A percentile compares a stretch with the other conserved stretches of the same genome.
Conservation (phyloP, 2,113 vertebrate genomes). For the Oreochromis niloticus region DNA sequence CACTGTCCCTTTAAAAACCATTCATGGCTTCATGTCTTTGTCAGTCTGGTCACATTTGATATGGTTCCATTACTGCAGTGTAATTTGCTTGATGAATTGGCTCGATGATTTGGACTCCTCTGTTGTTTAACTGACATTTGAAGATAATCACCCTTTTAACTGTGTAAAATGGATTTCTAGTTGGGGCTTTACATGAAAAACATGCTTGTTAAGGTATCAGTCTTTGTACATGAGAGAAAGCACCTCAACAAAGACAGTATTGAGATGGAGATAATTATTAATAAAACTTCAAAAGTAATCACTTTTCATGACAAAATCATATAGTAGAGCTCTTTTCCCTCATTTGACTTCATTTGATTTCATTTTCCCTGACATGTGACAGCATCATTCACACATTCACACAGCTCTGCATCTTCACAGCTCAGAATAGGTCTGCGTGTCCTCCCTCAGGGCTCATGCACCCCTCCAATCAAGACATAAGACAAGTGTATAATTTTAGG, state of each 20-base stretch:
- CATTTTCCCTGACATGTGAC: slow-evolving; percentile 1
- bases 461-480: background rate
- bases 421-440: slow-evolving; percentile 12
- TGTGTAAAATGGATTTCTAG: slow-evolving; percentile 10
- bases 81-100: slow-evolving; percentile 36
- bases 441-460: background rate
- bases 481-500: background rate
- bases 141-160: slow-evolving; percentile 19
- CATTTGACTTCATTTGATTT: background rate
- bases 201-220: background rate
- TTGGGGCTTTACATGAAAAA: background rate
- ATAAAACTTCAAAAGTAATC: background rate
- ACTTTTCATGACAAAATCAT: background rate
- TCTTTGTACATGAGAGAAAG: background rate
- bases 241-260: background rate
- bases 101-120: slow-evolving; percentile 1
- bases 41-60: background rate
- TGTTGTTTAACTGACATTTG: slow-evolving; percentile 5
- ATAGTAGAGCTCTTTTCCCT: background rate
- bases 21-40: background rate
- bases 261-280: background rate
- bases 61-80: background rate
- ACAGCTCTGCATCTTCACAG: slow-evolving; percentile 5
- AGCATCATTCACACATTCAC: slow-evolving; percentile 21
- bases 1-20: background rate